Evolutionary conservation across 1,140 invertebrate species (phyloP), one percentile per base, ranked within the genome.

Genomic region (Gryllus bimaculatus): DNA sequence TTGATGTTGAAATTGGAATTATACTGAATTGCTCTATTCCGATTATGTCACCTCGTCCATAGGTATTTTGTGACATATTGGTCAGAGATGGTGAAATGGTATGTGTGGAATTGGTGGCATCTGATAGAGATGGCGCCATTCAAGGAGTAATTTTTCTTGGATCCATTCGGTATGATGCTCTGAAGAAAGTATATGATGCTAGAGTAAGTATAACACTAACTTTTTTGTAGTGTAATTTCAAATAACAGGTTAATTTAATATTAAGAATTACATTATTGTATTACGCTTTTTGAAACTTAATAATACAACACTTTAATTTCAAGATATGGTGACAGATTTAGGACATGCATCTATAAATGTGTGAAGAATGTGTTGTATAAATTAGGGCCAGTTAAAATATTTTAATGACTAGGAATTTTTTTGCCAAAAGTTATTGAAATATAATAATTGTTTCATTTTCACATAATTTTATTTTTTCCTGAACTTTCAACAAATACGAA

Each of bases 41-140:
- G 47, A 48, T 7, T 21, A 5, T 18, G 39, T n/a, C 15, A 0
- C 39, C 47, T 76, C 39, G 6, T 48, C 18, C 75, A 48, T 84
- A 94, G 93, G 92, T 94, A 79, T 99, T 99, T 90, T 94, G 93
- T 88, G 97, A 97, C 91, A 95, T 95, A 85, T 87, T 98, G 85
- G 96, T 99, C 48, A 90, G 96, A 76, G 97, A 99, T 88, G 96
- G 97, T 48, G 98, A 99, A 88, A 97, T 98, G 93, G 96, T 99
- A 48, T 99, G 96, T 87, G 97, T 99, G 39, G 98, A 99, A 86
- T 87, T 99, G 82, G 93, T 98, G 54, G 98, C 97, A 49, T 91
- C 92, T 21, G 97, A 99, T 85, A 89, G 93, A 73, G 90, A 94
- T 82, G 92, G 92, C 75, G 88, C 90, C 74, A 91, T 96, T 47